These are phyloP conservation scores for Eolophus roseicapilla DNA, from an alignment of 2,113 vertebrate genomes.

Conservation along the genomic window DNA sequence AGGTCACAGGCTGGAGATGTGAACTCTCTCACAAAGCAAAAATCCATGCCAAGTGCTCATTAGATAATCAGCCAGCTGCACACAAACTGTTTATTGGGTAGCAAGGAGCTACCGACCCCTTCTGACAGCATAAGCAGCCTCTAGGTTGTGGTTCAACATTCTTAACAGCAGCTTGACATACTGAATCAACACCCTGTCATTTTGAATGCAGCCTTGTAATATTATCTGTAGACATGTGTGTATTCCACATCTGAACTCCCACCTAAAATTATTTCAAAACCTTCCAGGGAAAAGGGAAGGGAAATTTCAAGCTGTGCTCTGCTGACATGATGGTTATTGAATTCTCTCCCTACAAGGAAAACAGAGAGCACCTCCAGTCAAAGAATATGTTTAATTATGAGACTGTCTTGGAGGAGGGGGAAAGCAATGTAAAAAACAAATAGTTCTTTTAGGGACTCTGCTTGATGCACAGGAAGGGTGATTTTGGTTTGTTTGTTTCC, in stretches of 20 bases:
- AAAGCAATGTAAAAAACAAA: neutral
- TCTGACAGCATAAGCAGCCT: neutral
- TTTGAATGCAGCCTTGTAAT: neutral
- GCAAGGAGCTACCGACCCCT: neutral
- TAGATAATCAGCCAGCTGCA: neutral
- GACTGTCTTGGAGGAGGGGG: neutral
- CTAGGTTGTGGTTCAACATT: neutral
- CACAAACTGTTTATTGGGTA: neutral
- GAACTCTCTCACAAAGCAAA: neutral
- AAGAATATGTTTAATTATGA: neutral
- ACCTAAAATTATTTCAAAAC: neutral
- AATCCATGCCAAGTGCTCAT: neutral
- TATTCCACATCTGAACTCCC: neutral
- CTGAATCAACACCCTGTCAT: neutral
- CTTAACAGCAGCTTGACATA: neutral
- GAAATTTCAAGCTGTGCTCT: constrained; percentile 4
- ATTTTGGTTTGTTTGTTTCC: neutral
- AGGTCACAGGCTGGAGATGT: neutral
- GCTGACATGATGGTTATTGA: constrained; percentile 28
- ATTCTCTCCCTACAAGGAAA: neutral
- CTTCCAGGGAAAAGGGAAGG: neutral
- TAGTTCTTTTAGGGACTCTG: neutral
- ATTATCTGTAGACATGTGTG: neutral
- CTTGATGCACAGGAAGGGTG: neutral
- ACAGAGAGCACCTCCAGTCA: neutral